These are phyloP conservation scores for Neotoxoptera formosana DNA, from an alignment of 1,140 invertebrate genomes.

Conservation along the genomic window DNA sequence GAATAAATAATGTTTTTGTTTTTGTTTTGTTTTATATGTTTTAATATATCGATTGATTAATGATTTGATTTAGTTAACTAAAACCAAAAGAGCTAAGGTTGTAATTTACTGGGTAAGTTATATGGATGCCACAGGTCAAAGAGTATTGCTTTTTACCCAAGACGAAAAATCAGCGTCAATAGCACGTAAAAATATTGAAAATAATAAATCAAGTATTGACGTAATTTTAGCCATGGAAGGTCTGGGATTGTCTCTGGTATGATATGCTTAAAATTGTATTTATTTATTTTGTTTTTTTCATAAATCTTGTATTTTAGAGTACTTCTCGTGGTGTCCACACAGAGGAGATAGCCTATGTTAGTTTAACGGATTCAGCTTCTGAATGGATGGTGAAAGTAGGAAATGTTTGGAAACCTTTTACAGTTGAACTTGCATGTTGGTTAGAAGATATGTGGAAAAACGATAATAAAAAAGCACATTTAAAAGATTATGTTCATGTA, in stretches of 20 bases:
- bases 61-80: conserved; percentile 60
- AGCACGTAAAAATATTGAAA: conserved; percentile 74
- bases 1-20: not conserved
- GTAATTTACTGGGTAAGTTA: conserved; percentile 86
- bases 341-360: conserved; percentile 72
- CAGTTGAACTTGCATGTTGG: conserved; percentile 80
- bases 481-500: conserved; percentile 76
- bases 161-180: conserved; percentile 77
- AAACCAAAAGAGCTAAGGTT: conserved; percentile 68
- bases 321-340: conserved; percentile 61
- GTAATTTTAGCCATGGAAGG: conserved; percentile 75
- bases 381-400: conserved; percentile 84
- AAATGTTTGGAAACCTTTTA: conserved; percentile 79
- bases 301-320: conserved; percentile 42
- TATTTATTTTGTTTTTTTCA: not conserved
- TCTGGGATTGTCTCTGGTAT: conserved; percentile 73
- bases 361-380: conserved; percentile 73
- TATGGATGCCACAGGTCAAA: conserved; percentile 73
- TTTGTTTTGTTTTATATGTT: conserved; percentile 28
- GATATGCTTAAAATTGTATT: not conserved
- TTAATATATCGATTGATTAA: conserved; percentile 18
- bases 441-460: conserved; percentile 80
- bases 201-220: conserved; percentile 75
- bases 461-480: conserved; percentile 74
- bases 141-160: conserved; percentile 82